Evolutionary conservation across 2,797 vertebrate species (phyloP).

Genomic region (Furcifer pardalis): DNA sequence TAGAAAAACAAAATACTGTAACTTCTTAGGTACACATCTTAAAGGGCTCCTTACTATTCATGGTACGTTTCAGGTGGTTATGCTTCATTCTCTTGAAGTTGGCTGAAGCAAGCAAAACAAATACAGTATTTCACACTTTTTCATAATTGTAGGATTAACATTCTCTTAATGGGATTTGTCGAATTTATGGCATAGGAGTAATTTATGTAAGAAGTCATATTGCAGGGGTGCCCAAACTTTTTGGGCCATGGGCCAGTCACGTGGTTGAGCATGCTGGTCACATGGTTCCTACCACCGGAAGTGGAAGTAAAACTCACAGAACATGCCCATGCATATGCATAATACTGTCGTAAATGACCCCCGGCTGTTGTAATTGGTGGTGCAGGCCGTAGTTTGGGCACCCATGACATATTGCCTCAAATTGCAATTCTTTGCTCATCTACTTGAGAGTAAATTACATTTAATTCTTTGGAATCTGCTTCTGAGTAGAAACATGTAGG

Average conservation of each 20-base stretch:
- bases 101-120: background rate
- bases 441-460: background rate
- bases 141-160: background rate
- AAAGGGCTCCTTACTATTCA: background rate
- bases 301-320: too few species aligned
- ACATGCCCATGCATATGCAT: too few species aligned
- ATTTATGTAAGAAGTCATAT: background rate
- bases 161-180: background rate
- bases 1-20: background rate
- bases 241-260: too few species aligned
- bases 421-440: background rate
- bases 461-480: background rate
- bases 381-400: too few species aligned
- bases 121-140: too few species aligned
- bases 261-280: too few species aligned
- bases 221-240: too few species aligned
- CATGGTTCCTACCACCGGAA: too few species aligned
- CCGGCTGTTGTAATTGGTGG: too few species aligned
- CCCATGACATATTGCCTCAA: background rate
- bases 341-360: too few species aligned
- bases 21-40: background rate
- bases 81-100: background rate
- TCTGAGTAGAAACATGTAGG: background rate
- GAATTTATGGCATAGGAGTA: fast-evolving
- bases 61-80: background rate